Base-by-base conservation (phyloP, 2,888 invertebrate species). In the Aspidapion aeneum region DNA sequence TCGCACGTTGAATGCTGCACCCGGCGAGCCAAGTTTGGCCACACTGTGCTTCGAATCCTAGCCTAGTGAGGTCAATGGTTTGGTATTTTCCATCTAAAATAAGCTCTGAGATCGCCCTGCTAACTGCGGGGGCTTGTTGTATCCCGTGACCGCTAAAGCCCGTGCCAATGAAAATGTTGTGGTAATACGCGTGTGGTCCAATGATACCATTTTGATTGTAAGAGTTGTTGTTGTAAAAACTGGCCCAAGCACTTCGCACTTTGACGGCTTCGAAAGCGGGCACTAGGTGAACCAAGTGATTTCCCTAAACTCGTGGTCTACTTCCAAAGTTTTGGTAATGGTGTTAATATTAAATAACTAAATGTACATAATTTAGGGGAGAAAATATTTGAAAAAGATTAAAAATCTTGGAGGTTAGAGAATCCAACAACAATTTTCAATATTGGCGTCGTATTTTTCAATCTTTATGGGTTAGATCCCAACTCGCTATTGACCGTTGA, bases 111-210 rank as follows among this genome's bases (percentile, higher is more conserved):
- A 96, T 78, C 0, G 94, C 95, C 76, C 94, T 84, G 12, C 97
- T 99, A 19, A 96, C 89, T 0, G 95, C 98, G n/a, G 97, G 90
- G 1, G 96, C 87, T 79, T 97, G 96, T 80, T 96, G 95, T 68
- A 95, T 89, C 61, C 92, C 91, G 78, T 94, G 91, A 21, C 94
- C 94, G 75, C 95, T 95, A 79, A 98, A 98, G 50, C 99, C 99
- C 66, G 94, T 88, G 1, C 95, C n/a, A n/a, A n/a, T n/a, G n/a
- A n/a, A 93, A 5, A 85, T 85, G 79, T 98, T 98, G 79, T 89
- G 94, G 76, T 98, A 98, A 78, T 94, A 94, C n/a, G n/a, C n/a
- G n/a, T n/a, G n/a, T n/a, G n/a, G 80, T 1, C 98, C 97, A 69
- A n/a, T n/a, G n/a, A n/a, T n/a, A n/a, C n/a, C n/a, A n/a, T n/a